Conservation (phyloP, 2,888 invertebrate genomes). For the Hydrotaea cyrtoneurina region DNA sequence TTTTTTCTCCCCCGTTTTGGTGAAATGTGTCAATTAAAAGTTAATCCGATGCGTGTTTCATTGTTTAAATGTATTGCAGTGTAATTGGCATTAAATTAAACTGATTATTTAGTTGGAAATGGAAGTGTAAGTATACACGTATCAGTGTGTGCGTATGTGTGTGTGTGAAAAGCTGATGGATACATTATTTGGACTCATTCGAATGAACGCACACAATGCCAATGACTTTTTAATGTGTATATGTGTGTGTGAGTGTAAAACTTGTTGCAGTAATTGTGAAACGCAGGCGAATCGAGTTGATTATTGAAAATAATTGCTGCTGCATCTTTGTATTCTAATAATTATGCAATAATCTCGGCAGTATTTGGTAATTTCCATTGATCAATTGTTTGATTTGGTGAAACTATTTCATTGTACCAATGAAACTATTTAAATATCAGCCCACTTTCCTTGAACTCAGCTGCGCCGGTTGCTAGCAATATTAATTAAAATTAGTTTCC, state of each 20-base stretch:
- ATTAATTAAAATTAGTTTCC: no score
- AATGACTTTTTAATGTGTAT: not conserved
- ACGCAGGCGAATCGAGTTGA: not conserved
- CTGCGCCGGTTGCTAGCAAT: no score
- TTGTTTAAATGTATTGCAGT: not conserved
- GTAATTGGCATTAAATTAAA: constrained; percentile 23
- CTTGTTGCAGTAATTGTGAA: not conserved
- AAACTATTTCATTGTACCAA: no score
- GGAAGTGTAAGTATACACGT: not conserved
- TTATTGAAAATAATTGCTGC: no score
- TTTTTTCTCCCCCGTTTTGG: not conserved
- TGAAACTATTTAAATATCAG: no score
- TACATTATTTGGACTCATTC: not conserved
- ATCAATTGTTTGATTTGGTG: no score
- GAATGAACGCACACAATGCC: not conserved
- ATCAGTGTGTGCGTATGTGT: not conserved
- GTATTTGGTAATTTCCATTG: no score
- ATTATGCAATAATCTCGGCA: no score
- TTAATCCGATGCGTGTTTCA: not conserved
- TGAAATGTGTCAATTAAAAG: constrained; percentile 17
- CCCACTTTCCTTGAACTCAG: no score
- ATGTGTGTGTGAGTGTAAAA: not conserved
- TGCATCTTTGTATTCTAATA: no score
- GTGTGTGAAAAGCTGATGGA: not conserved
- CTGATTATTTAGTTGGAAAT: constrained; percentile 4